Base-by-base conservation (phyloP, 2,113 vertebrate genomes). In the Sterna hirundo region DNA sequence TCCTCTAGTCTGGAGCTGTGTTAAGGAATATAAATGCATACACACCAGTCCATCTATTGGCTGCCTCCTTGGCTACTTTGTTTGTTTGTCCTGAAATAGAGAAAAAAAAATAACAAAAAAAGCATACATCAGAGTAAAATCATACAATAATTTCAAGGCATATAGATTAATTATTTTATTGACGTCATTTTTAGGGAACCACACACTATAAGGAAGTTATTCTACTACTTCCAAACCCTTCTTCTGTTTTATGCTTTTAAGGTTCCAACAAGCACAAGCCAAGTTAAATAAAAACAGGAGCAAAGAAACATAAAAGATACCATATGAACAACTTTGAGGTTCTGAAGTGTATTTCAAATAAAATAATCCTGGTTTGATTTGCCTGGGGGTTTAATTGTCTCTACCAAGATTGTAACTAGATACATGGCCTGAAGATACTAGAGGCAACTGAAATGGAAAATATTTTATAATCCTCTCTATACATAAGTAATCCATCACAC, bases 11-110 rank as follows among this genome's bases (percentile, higher is more conserved):
- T 72, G 64, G 85, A 92, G 76, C 54, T 46, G 22, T 26, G 7
- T 42, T 46, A 60, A 52, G n/a, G 68, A 92, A 92, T 69, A 71
- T 62, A 80, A 90, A 80, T 36, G 42, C 36, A 95, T 87, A 97
- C 99, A 88, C 86, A 99, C 99, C 99, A 83, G 99, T 99, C 99
- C 99, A 99, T 93, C 99, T 98, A 62, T 99, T 99, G 75, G 98
- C 99, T 25, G 99, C 99, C 62, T 99, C 99, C 97, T 99, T 99
- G 71, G 99, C 99, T 22, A 98, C 95, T 93, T 97, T 97, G 96
- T 99, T 99, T 88, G 98, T 97, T 95, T 99, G 98, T 87, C 98
- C 99, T 99, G 97, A 62, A 97, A 98, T 70, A 95, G 38, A 95
- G 87, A 79, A 94, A 79, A 93, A 90, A 81, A 44, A 74, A 60